These are phyloP conservation scores for Alloplasta piceator DNA, from an alignment of 2,888 invertebrate species.

Conservation along the genomic window DNA sequence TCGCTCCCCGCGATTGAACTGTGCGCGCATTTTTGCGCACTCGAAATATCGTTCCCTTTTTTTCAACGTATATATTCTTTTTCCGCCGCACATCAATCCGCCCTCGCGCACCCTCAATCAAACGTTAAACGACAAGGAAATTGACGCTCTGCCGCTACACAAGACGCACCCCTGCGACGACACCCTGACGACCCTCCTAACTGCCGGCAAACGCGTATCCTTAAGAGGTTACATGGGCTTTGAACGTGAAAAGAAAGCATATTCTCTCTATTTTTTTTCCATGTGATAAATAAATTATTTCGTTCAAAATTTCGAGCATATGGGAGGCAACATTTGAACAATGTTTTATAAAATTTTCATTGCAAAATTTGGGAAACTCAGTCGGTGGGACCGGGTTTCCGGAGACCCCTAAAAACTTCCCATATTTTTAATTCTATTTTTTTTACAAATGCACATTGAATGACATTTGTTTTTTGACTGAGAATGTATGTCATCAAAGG, in stretches of 20 bases:
- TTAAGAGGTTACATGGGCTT: neutral
- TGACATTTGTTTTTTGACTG: no score
- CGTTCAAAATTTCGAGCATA: no score
- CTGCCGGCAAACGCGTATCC: slow-evolving; percentile 28
- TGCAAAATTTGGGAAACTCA: no score
- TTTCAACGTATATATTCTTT: slow-evolving; percentile 24
- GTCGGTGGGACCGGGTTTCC: no score
- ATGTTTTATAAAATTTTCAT: no score
- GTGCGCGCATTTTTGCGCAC: slow-evolving; percentile 27
- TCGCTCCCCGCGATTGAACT: slow-evolving; percentile 58
- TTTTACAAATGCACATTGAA: no score
- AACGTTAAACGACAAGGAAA: slow-evolving; percentile 79
- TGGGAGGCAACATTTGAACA: no score
- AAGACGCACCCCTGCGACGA: slow-evolving; percentile 38
- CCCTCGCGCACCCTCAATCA: slow-evolving; percentile 69
- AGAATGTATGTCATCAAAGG: no score
- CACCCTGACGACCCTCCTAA: slow-evolving; percentile 35
- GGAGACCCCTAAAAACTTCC: no score
- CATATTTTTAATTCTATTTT: no score
- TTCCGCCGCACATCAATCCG: slow-evolving; percentile 57
- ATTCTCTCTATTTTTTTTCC: neutral
- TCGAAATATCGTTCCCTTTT: slow-evolving; percentile 8
- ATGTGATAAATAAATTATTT: no score
- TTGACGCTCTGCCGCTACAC: slow-evolving; percentile 72
- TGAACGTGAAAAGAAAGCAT: slow-evolving; percentile 1